Base-by-base conservation (phyloP, 2,888 invertebrate genomes). In the Gryllus longicercus region DNA sequence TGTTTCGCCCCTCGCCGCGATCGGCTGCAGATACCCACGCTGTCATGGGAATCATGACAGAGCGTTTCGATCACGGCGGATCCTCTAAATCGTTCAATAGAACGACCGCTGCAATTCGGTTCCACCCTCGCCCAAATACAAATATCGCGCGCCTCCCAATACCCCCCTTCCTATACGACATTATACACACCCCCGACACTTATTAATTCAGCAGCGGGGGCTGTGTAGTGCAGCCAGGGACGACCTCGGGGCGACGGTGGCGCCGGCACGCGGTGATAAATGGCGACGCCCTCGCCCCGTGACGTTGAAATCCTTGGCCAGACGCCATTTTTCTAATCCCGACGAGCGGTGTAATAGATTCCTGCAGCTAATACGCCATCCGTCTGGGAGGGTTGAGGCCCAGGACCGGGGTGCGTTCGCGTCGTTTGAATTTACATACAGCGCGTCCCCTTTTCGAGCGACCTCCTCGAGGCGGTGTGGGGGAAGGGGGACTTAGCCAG, bases 251-350 rank as follows among this genome's bases (percentile, higher is more conserved):
- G 25, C 25, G 25, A 2, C 38, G 38, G 38, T 38, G 38, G 38
- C 38, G 38, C 38, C 5, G 38, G 5, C 38, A 25, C 5, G 38
- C 38, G 38, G 38, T 63, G 63, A 63, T 63, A 63, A 63, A 63
- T 63, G 16, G 63, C 63, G 38, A 38, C 38, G 8, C 38, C 38
- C 38, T 38, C 38, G 38, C 38, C 5, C 38, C 5, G 38, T 5
- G 63, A 63, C 63, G 63, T 5, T 5, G 3, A 63, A 63, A 63
- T 63, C 63, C 63, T 63, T 63, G 63, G 63, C 63, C 63, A 63
- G 11, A 63, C 63, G 63, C 63, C 63, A 63, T 63, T 63, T 63
- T 63, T 63, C 63, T 63, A 63, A 63, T 63, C 63, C 63, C 63
- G 14, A 63, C 63, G 63, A 63, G 63, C 63, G 63, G 16, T 63